Evolutionary conservation across 2,113 vertebrate genomes (phyloP).

Genomic region (Tor tambroides): DNA sequence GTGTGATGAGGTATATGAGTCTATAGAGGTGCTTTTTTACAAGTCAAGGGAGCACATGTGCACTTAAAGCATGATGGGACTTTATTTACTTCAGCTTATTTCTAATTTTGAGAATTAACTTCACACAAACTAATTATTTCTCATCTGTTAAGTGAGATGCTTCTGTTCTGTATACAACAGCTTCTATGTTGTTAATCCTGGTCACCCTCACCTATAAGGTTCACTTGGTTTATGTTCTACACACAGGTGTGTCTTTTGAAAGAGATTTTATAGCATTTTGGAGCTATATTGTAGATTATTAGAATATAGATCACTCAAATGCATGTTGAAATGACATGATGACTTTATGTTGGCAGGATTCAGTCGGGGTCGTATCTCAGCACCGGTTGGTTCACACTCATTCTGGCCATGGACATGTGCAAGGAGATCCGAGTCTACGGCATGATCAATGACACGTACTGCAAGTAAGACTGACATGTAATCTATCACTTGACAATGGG

Average conservation of each 20-base stretch:
- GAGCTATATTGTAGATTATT: neutral
- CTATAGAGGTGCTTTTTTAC: neutral
- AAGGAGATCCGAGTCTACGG: conserved; percentile 95
- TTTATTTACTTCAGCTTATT: neutral
- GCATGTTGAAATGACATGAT: conserved; percentile 9
- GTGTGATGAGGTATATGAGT: neutral
- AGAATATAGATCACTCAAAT: neutral
- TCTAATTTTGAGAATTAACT: neutral
- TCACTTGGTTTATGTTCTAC: neutral
- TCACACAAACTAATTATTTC: neutral
- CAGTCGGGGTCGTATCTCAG: conserved; percentile 98
- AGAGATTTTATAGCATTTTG: neutral
- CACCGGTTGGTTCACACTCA: conserved; percentile 98
- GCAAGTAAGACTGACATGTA: conserved; percentile 84
- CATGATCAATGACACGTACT: conserved; percentile 99
- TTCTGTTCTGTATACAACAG: neutral
- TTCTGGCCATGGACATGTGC: conserved; percentile 98
- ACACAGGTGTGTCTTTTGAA: neutral
- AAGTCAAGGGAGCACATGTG: neutral
- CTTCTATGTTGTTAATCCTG: neutral
- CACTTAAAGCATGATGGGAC: neutral
- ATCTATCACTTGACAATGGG: conserved; percentile 18
- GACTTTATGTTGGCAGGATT: conserved; percentile 81
- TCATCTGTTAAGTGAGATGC: neutral
- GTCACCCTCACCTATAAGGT: neutral